These are phyloP conservation scores for Malthinus flaveolus DNA, from an alignment of 2,888 invertebrate species.

Conservation along the genomic window DNA sequence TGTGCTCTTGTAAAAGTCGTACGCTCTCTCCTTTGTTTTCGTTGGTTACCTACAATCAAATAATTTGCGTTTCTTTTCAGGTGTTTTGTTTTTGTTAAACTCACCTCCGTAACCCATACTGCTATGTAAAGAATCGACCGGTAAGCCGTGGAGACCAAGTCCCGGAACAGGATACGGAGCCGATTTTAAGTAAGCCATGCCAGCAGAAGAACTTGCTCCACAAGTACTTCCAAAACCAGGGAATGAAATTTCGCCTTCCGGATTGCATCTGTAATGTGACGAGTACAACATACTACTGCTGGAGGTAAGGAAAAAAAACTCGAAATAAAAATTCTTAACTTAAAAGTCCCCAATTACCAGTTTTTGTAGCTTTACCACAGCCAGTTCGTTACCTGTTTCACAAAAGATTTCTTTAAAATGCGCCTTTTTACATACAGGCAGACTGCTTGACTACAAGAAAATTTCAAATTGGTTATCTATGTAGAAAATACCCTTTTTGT, in stretches of 20 bases:
- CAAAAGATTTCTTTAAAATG: too few relatives aligned
- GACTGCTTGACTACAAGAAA: slow-evolving; percentile 35
- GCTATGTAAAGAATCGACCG: slow-evolving; percentile 67
- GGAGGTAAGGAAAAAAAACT: not conserved
- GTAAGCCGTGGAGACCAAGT: slow-evolving; percentile 59
- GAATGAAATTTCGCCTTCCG: slow-evolving; percentile 63
- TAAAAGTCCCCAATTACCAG: not conserved
- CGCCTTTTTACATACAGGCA: slow-evolving; percentile 9
- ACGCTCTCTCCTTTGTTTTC: slow-evolving; percentile 94
- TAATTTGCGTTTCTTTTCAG: not conserved
- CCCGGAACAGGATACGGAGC: slow-evolving; percentile 62
- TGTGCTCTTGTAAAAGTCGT: slow-evolving; percentile 98
- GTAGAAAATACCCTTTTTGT: slow-evolving; percentile 47
- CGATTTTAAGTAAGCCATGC: slow-evolving; percentile 63
- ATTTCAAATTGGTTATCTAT: slow-evolving; percentile 41
- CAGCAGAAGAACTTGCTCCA: slow-evolving; percentile 58
- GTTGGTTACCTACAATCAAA: slow-evolving; percentile 66
- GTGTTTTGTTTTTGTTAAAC: slow-evolving; percentile 9
- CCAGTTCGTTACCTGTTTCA: not conserved
- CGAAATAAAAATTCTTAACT: not conserved
- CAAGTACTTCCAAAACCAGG: slow-evolving; percentile 61
- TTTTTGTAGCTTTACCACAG: not conserved
- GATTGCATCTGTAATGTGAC: slow-evolving; percentile 56
- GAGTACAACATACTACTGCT: not conserved
- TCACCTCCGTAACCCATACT: slow-evolving; percentile 68